Evolutionary conservation across 2,113 vertebrate species (phyloP).

Genomic region (Alces alces): DNA sequence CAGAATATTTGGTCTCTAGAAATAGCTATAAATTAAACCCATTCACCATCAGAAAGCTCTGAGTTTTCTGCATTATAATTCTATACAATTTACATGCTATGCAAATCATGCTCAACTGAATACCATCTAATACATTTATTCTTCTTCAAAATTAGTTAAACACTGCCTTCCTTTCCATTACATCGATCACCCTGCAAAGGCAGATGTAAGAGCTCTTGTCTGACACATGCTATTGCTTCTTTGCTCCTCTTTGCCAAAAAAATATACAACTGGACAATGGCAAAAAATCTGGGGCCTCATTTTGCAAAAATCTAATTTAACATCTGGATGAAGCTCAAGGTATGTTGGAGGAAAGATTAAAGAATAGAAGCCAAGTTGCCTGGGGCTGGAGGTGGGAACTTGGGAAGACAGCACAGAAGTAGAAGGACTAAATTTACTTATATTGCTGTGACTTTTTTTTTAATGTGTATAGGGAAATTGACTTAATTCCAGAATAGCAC

Average conservation of each 20-base stretch:
- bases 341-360: background rate
- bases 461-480: background rate
- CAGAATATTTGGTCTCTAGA: slow-evolving; percentile 24
- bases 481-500: background rate
- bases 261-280: background rate
- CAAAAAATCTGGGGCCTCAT: background rate
- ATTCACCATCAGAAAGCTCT: slow-evolving; percentile 13
- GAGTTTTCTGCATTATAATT: slow-evolving; percentile 20
- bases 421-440: background rate
- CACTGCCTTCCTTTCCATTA: background rate
- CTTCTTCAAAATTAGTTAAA: slow-evolving; percentile 50
- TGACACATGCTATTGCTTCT: background rate
- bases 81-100: slow-evolving; percentile 43
- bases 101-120: slow-evolving; percentile 25
- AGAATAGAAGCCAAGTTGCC: background rate
- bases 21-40: slow-evolving; percentile 51
- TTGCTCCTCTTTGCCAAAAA: slow-evolving; percentile 19
- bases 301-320: slow-evolving; percentile 30
- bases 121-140: slow-evolving; percentile 25
- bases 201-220: background rate
- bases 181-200: background rate
- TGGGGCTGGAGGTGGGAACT: background rate
- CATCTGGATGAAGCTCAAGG: background rate
- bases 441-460: background rate
- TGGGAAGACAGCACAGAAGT: background rate